Percentiles rank a stretch among this genome's conserved stretches.
Evolutionary conservation across 35 echinoderm and acorn worm genomes (phyloP).

Genomic region (Acanthaster planci): DNA sequence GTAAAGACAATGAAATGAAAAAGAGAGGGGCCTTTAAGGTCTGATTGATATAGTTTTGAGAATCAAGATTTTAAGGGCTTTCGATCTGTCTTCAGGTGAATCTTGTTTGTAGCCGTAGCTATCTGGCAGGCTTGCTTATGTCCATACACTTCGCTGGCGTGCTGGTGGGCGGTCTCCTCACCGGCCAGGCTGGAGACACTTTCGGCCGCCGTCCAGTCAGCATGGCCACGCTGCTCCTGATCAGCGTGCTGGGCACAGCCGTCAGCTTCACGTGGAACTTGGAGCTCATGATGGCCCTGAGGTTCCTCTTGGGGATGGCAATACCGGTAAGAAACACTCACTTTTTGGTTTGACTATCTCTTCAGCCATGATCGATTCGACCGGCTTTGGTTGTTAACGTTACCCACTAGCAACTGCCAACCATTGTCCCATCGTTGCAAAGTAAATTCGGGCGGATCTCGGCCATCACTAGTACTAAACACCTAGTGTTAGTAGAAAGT

Average conservation of each 20-base stretch:
- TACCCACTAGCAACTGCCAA: too few species aligned
- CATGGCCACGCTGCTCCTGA: not conserved
- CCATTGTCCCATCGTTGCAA: too few species aligned
- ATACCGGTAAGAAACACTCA: not conserved
- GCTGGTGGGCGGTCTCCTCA: not conserved
- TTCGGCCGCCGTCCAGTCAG: not conserved
- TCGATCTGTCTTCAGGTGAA: not conserved
- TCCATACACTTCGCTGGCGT: not conserved
- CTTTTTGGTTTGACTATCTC: too few species aligned
- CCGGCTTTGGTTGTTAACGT: too few species aligned
- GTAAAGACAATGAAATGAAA: too few species aligned
- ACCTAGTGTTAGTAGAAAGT: too few species aligned
- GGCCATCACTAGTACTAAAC: too few species aligned
- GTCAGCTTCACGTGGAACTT: conserved; percentile 16
- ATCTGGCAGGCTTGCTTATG: not conserved
- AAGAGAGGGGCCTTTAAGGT: too few species aligned
- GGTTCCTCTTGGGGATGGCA: not conserved
- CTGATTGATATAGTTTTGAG: too few species aligned
- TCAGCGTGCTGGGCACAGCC: not conserved
- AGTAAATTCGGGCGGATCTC: too few species aligned
- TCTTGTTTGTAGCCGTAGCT: not conserved
- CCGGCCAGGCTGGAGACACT: not conserved
- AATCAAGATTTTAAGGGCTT: too few species aligned
- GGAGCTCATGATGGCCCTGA: not conserved
- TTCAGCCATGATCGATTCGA: too few species aligned